Evolutionary conservation across 1,140 invertebrate species (phyloP).

Genomic region (Heliconius nattereri): DNA sequence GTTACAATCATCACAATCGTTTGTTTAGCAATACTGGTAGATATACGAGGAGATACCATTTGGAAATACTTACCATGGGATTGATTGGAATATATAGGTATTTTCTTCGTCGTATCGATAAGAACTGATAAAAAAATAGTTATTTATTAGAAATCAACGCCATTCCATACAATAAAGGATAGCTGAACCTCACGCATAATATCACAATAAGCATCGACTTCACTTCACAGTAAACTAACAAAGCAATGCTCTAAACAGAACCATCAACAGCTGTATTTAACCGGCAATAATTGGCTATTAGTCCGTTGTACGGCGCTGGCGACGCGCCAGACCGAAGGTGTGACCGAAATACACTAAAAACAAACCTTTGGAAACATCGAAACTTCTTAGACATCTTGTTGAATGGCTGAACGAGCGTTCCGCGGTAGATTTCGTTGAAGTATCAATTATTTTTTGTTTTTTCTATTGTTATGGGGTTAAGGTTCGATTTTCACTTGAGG

Average conservation of each 20-base stretch:
- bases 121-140: too few species aligned
- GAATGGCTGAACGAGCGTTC: not conserved
- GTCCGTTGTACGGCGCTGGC: slow-evolving; percentile 35
- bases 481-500: not conserved
- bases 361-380: slow-evolving; percentile 27
- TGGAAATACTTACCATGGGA: not conserved
- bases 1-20: not conserved
- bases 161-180: slow-evolving; percentile 2
- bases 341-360: slow-evolving; percentile 34
- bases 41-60: not conserved
- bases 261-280: slow-evolving; percentile 27
- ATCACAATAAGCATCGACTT: not conserved
- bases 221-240: not conserved
- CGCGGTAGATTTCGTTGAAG: not conserved
- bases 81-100: not conserved
- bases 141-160: not conserved
- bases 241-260: slow-evolving; percentile 17
- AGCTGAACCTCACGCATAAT: not conserved
- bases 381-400: slow-evolving; percentile 11
- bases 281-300: slow-evolving; percentile 39
- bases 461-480: too few species aligned
- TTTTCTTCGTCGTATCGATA: too few species aligned
- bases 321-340: slow-evolving; percentile 36
- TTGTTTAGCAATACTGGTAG: not conserved
- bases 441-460: slow-evolving; percentile 8